These are phyloP conservation scores for Actinostola sp. DNA, from an alignment of 92 coral and sea anemone genomes.

Conservation along the genomic window DNA sequence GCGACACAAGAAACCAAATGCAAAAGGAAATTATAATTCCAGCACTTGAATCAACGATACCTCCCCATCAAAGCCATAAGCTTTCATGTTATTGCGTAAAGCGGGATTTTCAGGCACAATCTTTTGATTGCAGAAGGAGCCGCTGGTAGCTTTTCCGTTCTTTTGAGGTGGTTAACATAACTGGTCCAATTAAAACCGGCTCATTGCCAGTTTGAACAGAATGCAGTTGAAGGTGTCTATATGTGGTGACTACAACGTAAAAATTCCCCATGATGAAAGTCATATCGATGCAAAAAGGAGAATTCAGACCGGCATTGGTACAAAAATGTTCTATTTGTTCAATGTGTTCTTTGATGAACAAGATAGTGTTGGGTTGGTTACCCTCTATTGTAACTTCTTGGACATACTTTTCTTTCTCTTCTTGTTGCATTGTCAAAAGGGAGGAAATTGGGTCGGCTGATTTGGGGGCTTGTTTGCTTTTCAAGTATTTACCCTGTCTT, in stretches of 20 bases:
- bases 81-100: slow-evolving; percentile 18
- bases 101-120: slow-evolving; percentile 27
- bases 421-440: slow-evolving; percentile 27
- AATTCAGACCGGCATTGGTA: slow-evolving; percentile 48
- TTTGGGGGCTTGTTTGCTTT: slow-evolving; percentile 40
- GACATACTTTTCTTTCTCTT: slow-evolving; percentile 42
- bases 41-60: slow-evolving; percentile 34
- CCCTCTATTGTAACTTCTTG: slow-evolving; percentile 36
- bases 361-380: slow-evolving; percentile 44
- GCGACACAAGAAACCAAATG: slow-evolving; percentile 41
- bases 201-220: slow-evolving; percentile 29
- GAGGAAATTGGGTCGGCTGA: slow-evolving; percentile 42
- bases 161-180: slow-evolving; percentile 47
- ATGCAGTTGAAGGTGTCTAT: slow-evolving; percentile 50
- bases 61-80: slow-evolving; percentile 51
- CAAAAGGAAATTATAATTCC: slow-evolving; percentile 46
- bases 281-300: slow-evolving; percentile 64
- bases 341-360: slow-evolving; percentile 50
- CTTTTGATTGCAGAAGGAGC: slow-evolving; percentile 50
- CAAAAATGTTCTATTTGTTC: slow-evolving; percentile 45
- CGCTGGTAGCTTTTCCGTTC: slow-evolving; percentile 45
- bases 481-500: slow-evolving; percentile 50
- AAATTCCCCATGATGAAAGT: slow-evolving; percentile 56
- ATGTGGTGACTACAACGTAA: slow-evolving; percentile 64
- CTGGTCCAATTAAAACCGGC: slow-evolving; percentile 52